These are phyloP conservation scores for Microcebus griseorufus DNA, from an alignment of 2,113 vertebrate species.

Conservation along the genomic window DNA sequence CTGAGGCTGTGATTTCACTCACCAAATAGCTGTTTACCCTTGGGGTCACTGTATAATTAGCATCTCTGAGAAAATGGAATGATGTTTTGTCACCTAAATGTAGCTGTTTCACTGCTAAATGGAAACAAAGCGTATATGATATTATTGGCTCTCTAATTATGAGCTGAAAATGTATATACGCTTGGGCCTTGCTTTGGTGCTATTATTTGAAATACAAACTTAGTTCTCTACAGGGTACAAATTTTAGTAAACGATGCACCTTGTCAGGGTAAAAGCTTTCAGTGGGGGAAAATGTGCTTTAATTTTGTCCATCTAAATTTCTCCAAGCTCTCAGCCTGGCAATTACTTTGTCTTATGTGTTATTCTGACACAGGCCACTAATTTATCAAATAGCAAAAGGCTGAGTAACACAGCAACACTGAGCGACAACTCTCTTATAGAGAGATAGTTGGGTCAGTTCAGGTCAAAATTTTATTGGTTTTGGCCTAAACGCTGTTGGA, in stretches of 20 bases:
- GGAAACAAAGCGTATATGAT: too few relatives aligned
- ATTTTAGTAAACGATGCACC: neutral
- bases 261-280: neutral
- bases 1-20: neutral
- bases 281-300: neutral
- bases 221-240: neutral
- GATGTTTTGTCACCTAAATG: neutral
- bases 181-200: neutral
- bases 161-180: neutral
- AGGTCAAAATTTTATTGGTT: neutral
- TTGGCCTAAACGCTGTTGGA: neutral
- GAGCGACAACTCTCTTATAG: neutral
- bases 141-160: neutral
- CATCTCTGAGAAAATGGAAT: neutral
- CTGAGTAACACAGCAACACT: neutral
- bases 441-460: neutral
- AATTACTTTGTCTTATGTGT: neutral
- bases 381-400: neutral
- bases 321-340: neutral
- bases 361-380: neutral
- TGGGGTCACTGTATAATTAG: neutral
- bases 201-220: neutral
- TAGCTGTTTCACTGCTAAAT: neutral
- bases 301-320: neutral
- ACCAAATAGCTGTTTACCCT: neutral